phyloP scores from a whole-genome alignment of 2,888 invertebrate species.

The Scrobipalpa atriplicella region DNA sequence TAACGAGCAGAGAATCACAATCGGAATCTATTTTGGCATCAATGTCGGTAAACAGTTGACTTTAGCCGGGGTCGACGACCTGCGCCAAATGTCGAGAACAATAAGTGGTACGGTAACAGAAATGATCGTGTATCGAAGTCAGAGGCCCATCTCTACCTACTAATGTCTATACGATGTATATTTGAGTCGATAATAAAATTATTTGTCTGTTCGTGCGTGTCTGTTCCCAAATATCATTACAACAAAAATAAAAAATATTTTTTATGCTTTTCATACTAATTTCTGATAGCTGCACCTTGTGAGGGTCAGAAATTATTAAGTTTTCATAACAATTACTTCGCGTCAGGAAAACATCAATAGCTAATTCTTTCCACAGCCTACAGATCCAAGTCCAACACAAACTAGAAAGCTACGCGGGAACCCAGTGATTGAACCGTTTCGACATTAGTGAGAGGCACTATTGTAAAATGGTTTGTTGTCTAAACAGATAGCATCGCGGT shows the following conservation, averaged over 20 bases:
- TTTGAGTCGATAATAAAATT: not conserved
- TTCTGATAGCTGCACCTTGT: too few species aligned
- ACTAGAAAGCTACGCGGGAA: constrained; percentile 41
- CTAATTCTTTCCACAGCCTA: constrained; percentile 33
- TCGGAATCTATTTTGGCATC: constrained; percentile 52
- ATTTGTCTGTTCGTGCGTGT: not conserved
- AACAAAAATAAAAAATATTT: too few species aligned
- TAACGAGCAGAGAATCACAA: constrained; percentile 39
- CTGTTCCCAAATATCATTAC: too few species aligned
- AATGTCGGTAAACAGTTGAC: constrained; percentile 62
- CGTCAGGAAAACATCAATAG: constrained; percentile 47
- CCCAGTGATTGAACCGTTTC: constrained; percentile 41
- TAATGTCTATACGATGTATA: not conserved
- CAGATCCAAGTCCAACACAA: constrained; percentile 47
- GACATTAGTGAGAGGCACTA: constrained; percentile 40
- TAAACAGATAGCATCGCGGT: constrained; percentile 36
- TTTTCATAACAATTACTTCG: too few species aligned
- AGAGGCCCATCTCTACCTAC: constrained; percentile 49
- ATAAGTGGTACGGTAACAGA: constrained; percentile 63
- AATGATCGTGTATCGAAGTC: constrained; percentile 54
- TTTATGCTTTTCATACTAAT: too few species aligned
- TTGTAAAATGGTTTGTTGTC: constrained; percentile 37
- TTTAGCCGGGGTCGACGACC: constrained; percentile 66
- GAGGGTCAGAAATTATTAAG: too few species aligned
- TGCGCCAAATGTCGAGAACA: constrained; percentile 74